Base-by-base conservation (phyloP, 2,113 vertebrate species). In the Pangasianodon gigas region DNA sequence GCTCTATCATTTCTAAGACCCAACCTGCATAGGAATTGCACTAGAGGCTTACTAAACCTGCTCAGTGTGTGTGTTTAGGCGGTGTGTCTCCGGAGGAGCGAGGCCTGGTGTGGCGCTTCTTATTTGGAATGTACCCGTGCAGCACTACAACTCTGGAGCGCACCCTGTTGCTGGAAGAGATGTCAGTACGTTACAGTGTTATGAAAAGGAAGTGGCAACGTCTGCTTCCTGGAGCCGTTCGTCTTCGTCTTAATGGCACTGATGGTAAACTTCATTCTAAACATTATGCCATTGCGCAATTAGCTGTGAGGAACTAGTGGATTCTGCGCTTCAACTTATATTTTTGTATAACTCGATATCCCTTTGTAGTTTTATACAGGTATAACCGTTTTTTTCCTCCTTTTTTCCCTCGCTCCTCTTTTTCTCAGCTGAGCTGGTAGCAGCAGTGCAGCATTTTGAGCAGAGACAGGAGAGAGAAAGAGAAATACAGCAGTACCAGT, bases 201-300 rank as follows among this genome's bases (percentile, higher is more conserved):
- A 96, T 97, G 96, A 97, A 96, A 90, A 94, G 90, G 89, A 96
- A 95, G 90, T 97, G 96, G 96, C 96, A 96, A 90, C 90, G 85
- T 54, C 91, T 96, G 51, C 92, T 96, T 77, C 96, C 96, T 19
- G 92, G 80, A 6, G 90, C 95, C 2, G 88, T 94, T 56, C 89
- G 19, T 16, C 90, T 96, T 48, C 92, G 91, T 2, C 95, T 96
- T 44, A 97, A 95, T 32, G 96, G 96, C 92, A 96, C 95, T 5
- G 96, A 97, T 69, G 95, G 96, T 97, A 94, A 93, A 88, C 48
- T 6, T 77, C 37, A 32, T 69, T 83, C 1, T 75, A 6, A 83
- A 1, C 46, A 7, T 37, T 21, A 52, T n/a, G 13, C 10, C 16
- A 41, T 48, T 51, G 58, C 52, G 37, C 44, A 65, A 14, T 37